A percentile compares a stretch with the other conserved stretches of the same genome.
phyloP scores from a whole-genome alignment of 2,113 vertebrate genomes.

The Chelonoidis abingdonii region DNA sequence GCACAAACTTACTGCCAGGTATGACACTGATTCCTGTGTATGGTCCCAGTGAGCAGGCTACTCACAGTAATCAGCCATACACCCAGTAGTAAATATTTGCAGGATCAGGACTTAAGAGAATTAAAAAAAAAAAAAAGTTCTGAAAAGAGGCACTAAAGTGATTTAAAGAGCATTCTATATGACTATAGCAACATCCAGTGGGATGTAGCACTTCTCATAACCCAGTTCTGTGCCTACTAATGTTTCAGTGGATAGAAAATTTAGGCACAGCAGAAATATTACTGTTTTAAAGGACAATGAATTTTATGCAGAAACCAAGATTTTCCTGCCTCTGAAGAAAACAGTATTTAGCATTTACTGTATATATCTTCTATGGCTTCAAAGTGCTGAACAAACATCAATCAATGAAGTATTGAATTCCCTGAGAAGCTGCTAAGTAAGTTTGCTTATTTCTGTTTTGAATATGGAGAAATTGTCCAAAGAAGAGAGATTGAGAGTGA shows the following conservation, averaged over 20 bases:
- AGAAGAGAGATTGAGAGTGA: conserved; percentile 48
- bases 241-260: conserved; percentile 30
- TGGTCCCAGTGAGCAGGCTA: neutral
- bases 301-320: conserved; percentile 44
- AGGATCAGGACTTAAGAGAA: neutral
- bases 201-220: conserved; percentile 45
- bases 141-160: neutral
- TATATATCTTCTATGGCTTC: conserved; percentile 47
- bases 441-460: neutral
- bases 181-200: neutral
- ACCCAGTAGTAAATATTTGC: neutral
- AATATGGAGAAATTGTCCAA: conserved; percentile 24
- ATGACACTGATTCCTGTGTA: neutral
- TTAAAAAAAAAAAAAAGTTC: neutral
- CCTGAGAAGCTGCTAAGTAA: conserved; percentile 1
- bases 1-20: neutral
- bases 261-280: conserved; percentile 17
- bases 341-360: conserved; percentile 45
- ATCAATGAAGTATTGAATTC: conserved; percentile 30
- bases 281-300: conserved; percentile 24
- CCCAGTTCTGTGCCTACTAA: conserved; percentile 29
- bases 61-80: neutral
- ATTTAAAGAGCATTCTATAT: neutral
- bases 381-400: conserved; percentile 18
- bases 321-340: conserved; percentile 44